Base-by-base conservation (phyloP, 2,113 vertebrate species). In the Malurus melanocephalus region DNA sequence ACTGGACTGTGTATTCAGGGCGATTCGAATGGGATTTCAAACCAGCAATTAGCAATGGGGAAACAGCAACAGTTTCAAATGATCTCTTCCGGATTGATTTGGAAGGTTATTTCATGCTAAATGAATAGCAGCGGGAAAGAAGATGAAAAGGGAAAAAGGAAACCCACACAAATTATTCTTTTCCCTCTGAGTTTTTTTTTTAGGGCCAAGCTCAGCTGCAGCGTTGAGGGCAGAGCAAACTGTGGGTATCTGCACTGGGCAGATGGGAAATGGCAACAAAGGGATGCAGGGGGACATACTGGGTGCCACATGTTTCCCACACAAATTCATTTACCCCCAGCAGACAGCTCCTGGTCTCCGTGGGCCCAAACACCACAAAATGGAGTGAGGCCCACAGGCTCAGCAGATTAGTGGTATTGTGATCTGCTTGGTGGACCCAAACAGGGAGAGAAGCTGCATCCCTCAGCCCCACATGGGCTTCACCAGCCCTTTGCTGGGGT, bases 71-170 rank as follows among this genome's bases (percentile, higher is more conserved):
- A 40, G 65, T 93, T 78, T 89, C 79, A 67, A 91, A 88, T 27
- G 32, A 68, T 92, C 85, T 78, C 90, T 95, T 94, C 88, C 38
- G 49, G 92, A 90, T 86, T 80, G 85, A 91, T 93, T 74, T 90
- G 88, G 77, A 92, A 73, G 73, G 88, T 92, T 93, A 67, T 95
- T 95, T 94, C 90, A 92, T 89, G 92, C 88, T 76, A 89, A 83
- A 42, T 95, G 83, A 95, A 86, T 81, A 93, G 90, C 83, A 86
- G 80, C 91, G 91, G 92, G 93, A 91, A 93, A 89, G 91, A 86
- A 78, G 71, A 90, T 79, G 77, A 92, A 94, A 91, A 85, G 66
- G 21, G 26, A 46, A 74, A 51, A 59, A 71, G 48, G 57, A 78
- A 89, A 75, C 15, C 1, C 71, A 48, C 21, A 71, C 79, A 89